Evolutionary conservation across 2,888 invertebrate species (phyloP).

Genomic region (Perdita meconis): DNA sequence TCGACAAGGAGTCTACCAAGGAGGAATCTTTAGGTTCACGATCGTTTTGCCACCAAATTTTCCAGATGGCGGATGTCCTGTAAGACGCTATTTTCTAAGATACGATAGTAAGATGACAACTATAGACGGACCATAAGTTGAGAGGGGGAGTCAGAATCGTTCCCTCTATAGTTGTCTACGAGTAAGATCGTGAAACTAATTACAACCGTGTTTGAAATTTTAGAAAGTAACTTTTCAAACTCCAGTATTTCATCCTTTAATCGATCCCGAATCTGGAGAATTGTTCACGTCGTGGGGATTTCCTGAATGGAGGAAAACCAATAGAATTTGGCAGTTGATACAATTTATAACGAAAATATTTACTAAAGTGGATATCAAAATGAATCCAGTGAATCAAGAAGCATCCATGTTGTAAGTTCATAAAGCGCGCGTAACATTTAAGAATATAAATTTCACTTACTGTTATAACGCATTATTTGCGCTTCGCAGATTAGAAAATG

Average conservation of each 20-base stretch:
- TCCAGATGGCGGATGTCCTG: slow-evolving; percentile 93
- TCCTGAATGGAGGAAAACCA: slow-evolving; percentile 92
- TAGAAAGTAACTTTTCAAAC: slow-evolving; percentile 94
- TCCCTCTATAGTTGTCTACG: no score
- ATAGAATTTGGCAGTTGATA: slow-evolving; percentile 92
- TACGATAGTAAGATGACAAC: no score
- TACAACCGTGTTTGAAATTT: slow-evolving; percentile 69
- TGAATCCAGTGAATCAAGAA: slow-evolving; percentile 88
- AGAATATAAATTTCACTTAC: neutral
- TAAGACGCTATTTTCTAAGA: slow-evolving; percentile 84
- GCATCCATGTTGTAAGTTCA: slow-evolving; percentile 88
- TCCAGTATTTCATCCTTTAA: slow-evolving; percentile 94
- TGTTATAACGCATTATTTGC: neutral
- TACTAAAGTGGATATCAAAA: slow-evolving; percentile 91
- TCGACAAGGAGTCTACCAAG: slow-evolving; percentile 94
- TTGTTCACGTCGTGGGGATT: slow-evolving; percentile 92
- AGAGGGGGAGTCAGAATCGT: no score
- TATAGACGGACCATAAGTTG: no score
- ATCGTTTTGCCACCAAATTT: slow-evolving; percentile 94
- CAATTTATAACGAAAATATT: slow-evolving; percentile 94
- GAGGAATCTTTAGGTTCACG: slow-evolving; percentile 95
- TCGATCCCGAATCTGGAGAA: slow-evolving; percentile 91
- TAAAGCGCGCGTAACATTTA: neutral
- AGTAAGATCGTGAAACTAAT: neutral
- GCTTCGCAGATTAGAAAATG: slow-evolving; percentile 88